Conservation (phyloP, 2,113 vertebrate species). For the Glaucomys volans region DNA sequence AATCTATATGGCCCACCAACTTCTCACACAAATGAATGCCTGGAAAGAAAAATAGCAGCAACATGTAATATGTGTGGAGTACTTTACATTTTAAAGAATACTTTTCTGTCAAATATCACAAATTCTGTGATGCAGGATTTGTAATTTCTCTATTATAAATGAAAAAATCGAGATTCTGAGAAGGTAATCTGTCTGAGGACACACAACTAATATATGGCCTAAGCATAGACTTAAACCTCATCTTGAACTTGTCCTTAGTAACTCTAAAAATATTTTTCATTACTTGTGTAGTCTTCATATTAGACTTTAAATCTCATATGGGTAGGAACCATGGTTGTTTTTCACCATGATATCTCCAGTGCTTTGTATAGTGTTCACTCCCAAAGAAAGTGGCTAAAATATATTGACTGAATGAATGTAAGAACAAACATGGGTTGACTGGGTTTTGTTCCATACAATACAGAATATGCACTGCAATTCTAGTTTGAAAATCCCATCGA, state of each 20-base stretch:
- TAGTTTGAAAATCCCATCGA: not conserved
- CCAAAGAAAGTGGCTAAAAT: not conserved
- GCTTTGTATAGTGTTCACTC: not conserved
- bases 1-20: not conserved
- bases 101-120: not conserved
- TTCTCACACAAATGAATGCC: not conserved
- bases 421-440: not conserved
- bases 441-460: not conserved
- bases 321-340: not conserved
- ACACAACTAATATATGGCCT: not conserved
- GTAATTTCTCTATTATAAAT: constrained; percentile 16
- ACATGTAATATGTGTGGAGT: not conserved
- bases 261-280: not conserved
- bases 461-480: not conserved
- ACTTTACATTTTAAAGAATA: not conserved
- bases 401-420: constrained; percentile 24
- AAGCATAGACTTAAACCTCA: not conserved
- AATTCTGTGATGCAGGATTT: not conserved
- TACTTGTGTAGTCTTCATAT: not conserved
- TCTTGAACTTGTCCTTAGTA: not conserved
- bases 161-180: not conserved
- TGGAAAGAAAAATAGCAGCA: not conserved
- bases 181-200: not conserved
- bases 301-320: constrained; percentile 6
- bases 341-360: not conserved